phyloP scores from a whole-genome alignment of 2,888 invertebrate species.

The Bhutanitis thaidina region DNA sequence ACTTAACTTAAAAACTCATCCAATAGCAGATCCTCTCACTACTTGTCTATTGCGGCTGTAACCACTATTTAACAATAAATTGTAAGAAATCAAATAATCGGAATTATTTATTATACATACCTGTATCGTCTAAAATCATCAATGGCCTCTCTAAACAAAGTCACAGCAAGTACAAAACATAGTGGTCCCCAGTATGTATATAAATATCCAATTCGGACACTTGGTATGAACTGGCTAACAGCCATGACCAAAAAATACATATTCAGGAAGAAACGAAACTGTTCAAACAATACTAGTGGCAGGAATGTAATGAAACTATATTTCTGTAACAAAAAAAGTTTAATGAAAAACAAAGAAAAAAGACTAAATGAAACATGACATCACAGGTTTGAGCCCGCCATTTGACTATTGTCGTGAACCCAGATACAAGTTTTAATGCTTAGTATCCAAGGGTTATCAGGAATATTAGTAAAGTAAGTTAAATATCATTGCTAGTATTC shows the following conservation, averaged over 20 bases:
- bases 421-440: too few relatives aligned
- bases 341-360: too few relatives aligned
- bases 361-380: too few relatives aligned
- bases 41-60: too few relatives aligned
- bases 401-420: too few relatives aligned
- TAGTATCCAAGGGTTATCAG: too few relatives aligned
- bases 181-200: constrained; percentile 99
- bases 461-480: too few relatives aligned
- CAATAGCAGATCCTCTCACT: too few relatives aligned
- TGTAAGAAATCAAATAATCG: background rate
- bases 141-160: constrained; percentile 96
- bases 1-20: too few relatives aligned
- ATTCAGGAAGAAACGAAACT: constrained; percentile 99
- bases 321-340: constrained; percentile 83
- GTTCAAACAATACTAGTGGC: constrained; percentile 96
- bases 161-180: constrained; percentile 97
- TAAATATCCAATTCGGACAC: constrained; percentile 96
- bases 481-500: too few relatives aligned
- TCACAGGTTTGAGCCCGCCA: too few relatives aligned
- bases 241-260: constrained; percentile 99
- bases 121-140: constrained; percentile 95
- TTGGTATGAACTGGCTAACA: constrained; percentile 97
- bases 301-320: constrained; percentile 96
- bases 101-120: constrained; percentile 34
- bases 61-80: too few relatives aligned